Evolutionary conservation across 2,888 invertebrate species (phyloP).

Genomic region (Ophioninae sp.): DNA sequence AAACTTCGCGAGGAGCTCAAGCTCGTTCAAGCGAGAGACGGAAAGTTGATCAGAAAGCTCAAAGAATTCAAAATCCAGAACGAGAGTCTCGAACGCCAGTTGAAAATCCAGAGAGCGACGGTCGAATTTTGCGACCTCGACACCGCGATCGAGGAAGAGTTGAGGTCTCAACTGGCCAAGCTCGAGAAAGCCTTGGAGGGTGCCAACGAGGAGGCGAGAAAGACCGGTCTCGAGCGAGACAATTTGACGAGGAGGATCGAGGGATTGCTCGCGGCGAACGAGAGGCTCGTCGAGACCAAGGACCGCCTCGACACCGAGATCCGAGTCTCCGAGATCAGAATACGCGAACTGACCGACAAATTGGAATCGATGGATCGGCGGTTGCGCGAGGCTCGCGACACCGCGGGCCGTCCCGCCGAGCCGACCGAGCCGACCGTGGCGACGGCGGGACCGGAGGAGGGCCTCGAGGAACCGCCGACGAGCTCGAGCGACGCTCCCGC

Average conservation of each 20-base stretch:
- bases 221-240: slow-evolving; percentile 86
- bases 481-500: not conserved
- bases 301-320: slow-evolving; percentile 91
- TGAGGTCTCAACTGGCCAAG: slow-evolving; percentile 86
- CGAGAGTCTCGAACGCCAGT: slow-evolving; percentile 84
- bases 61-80: slow-evolving; percentile 90
- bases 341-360: slow-evolving; percentile 87
- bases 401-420: slow-evolving; percentile 31
- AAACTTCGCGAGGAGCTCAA: slow-evolving; percentile 85
- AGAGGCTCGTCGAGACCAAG: slow-evolving; percentile 90
- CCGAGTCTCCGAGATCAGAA: slow-evolving; percentile 87
- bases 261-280: slow-evolving; percentile 88
- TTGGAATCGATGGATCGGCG: slow-evolving; percentile 82
- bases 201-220: slow-evolving; percentile 83
- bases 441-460: not conserved
- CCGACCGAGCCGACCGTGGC: slow-evolving; percentile 32
- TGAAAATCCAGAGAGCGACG: slow-evolving; percentile 82
- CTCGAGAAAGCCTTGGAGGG: slow-evolving; percentile 87
- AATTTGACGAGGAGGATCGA: slow-evolving; percentile 87
- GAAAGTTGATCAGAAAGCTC: slow-evolving; percentile 91
- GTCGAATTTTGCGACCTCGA: slow-evolving; percentile 86
- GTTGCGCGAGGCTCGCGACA: slow-evolving; percentile 59
- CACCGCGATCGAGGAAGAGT: slow-evolving; percentile 90
- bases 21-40: slow-evolving; percentile 86
- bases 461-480: slow-evolving; percentile 4